Evolutionary conservation across 2,888 invertebrate species (phyloP).

Genomic region (Drosophila longiperda): DNA sequence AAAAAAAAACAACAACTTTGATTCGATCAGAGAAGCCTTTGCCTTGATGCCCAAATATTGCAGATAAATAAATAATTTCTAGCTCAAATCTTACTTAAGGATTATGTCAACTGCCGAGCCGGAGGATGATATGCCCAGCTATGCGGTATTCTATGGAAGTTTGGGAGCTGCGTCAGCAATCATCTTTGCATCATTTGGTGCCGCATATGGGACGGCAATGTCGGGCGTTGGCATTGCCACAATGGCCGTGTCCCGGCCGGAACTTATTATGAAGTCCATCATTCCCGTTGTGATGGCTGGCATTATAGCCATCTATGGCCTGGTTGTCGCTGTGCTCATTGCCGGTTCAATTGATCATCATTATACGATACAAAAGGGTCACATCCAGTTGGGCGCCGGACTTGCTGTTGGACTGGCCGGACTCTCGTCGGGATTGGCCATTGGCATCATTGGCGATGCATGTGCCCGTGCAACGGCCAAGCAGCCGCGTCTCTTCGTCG

Average conservation of each 20-base stretch:
- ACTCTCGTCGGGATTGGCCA: slow-evolving; percentile 98
- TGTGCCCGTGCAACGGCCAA: slow-evolving; percentile 99
- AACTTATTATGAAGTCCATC: slow-evolving; percentile 99
- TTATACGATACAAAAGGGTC: slow-evolving; percentile 93
- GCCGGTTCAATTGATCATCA: slow-evolving; percentile 90
- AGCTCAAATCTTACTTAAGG: no score
- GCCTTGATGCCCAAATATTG: neutral
- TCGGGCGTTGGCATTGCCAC: slow-evolving; percentile 99
- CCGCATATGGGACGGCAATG: slow-evolving; percentile 99
- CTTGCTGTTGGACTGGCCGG: slow-evolving; percentile 98
- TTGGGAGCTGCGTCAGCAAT: slow-evolving; percentile 92
- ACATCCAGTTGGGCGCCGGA: slow-evolving; percentile 98
- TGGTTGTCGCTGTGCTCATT: slow-evolving; percentile 99
- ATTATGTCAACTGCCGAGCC: slow-evolving; percentile 43
- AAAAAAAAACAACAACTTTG: neutral
- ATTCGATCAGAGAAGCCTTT: neutral
- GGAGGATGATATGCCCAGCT: slow-evolving; percentile 34
- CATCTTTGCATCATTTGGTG: slow-evolving; percentile 90
- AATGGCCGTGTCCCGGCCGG: slow-evolving; percentile 99
- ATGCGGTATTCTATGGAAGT: slow-evolving; percentile 64
- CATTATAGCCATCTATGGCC: slow-evolving; percentile 99
- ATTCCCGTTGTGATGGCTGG: slow-evolving; percentile 99
- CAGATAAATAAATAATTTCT: neutral
- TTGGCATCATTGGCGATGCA: slow-evolving; percentile 99
- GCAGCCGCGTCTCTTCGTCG: slow-evolving; percentile 99